Evolutionary conservation across 1,140 invertebrate species (phyloP), one percentile per base, ranked within the genome.

Genomic region (Drosophila nasuta): DNA sequence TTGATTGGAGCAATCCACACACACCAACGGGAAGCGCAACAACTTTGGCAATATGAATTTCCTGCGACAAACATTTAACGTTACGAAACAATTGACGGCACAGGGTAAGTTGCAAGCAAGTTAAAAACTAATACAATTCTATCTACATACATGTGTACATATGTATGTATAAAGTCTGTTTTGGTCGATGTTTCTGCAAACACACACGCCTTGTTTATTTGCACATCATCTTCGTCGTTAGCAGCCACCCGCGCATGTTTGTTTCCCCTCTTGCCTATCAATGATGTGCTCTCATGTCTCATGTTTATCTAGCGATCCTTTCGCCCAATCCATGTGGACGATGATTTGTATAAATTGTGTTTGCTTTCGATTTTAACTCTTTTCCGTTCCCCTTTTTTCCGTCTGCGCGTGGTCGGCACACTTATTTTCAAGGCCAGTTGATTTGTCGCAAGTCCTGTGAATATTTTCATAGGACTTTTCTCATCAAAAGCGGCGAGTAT

Each of bases 71-170:
- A 82, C 89, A 54, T 80, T 92, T 11, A 90, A 70, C 75, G 80
- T 92, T 92, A 92, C 91, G 89, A 92, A 92, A 91, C 88, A 92
- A 54, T 68, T 91, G 64, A 81, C 91, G 48, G 59, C 75, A 28
- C 81, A 81, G 54, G 89, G 91, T 92, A 66, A 86, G 81, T 54
- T 48, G 13, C 1, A 11, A 17, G 2, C 3, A 20, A 54, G 43
- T 70, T 38, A 38, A 43, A 8, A 33, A 20, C 17, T 15, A 25
- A 25, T 41, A 3, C 5, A 17, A 25, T 43, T 65, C 25, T 33
- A 33, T 33, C 5, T 33, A 33, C 33, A 7, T 20, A 33, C 33
- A 7, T 20, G 28, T 25, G 43, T 49, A 20, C 20, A 20, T 13
- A 13, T 13, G 13, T 20, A 20, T 20, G 20, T 3, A 3, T 25